Conservation (phyloP, 1,140 invertebrate species). For the Bombus picipes region DNA sequence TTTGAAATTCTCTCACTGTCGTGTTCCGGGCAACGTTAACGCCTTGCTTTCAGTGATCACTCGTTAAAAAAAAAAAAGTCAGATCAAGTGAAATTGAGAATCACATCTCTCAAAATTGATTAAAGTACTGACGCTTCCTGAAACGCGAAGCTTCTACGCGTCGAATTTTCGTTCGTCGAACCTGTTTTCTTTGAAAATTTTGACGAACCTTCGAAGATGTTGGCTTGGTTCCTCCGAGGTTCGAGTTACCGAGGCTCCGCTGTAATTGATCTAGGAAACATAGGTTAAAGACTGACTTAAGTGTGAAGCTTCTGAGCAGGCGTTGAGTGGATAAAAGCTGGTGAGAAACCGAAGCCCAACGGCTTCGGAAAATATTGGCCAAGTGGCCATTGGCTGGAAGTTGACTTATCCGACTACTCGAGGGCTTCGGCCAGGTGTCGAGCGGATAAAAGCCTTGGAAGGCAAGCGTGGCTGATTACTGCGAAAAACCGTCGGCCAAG, state of each 20-base stretch:
- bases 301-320: not conserved
- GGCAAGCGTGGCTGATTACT: not conserved
- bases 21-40: too few relatives aligned
- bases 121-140: too few relatives aligned
- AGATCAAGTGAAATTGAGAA: too few relatives aligned
- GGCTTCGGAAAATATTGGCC: conserved; percentile 11
- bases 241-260: too few relatives aligned
- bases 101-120: too few relatives aligned
- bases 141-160: too few relatives aligned
- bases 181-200: too few relatives aligned
- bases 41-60: too few relatives aligned
- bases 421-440: conserved; percentile 12
- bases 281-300: not conserved
- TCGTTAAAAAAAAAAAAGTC: too few relatives aligned
- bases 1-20: not conserved
- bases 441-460: not conserved
- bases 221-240: too few relatives aligned
- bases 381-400: not conserved
- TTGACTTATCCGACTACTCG: conserved; percentile 7
- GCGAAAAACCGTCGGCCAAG: not conserved
- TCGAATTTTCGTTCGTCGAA: too few relatives aligned
- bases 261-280: not conserved
- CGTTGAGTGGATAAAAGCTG: not conserved
- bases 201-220: too few relatives aligned
- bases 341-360: not conserved